These are phyloP conservation scores for Tragulus kanchil DNA, from an alignment of 2,113 vertebrate species.

Conservation along the genomic window DNA sequence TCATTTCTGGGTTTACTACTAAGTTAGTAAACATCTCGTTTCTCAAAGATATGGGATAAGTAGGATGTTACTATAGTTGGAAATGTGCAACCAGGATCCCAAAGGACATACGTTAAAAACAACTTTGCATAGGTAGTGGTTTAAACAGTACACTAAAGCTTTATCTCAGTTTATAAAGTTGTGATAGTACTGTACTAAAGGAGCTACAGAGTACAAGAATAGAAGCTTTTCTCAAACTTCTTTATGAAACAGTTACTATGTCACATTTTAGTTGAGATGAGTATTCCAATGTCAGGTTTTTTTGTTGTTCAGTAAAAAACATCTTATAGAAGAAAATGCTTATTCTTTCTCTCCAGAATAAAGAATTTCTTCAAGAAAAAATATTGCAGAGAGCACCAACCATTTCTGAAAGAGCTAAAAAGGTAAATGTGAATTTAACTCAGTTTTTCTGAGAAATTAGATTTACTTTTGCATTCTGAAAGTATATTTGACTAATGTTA, in stretches of 20 bases:
- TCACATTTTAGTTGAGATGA: background rate
- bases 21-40: conserved; percentile 14
- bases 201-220: background rate
- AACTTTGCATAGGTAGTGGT: background rate
- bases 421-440: conserved; percentile 86
- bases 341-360: conserved; percentile 89
- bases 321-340: conserved; percentile 42
- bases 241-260: background rate
- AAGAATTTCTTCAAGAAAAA: conserved; percentile 97
- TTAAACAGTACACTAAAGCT: background rate
- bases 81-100: background rate
- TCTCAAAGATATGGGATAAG: background rate
- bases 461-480: background rate
- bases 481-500: background rate
- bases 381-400: conserved; percentile 96
- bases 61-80: background rate
- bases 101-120: background rate
- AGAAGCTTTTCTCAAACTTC: background rate
- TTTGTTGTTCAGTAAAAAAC: background rate
- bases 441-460: background rate
- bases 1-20: conserved; percentile 30
- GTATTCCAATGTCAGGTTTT: background rate
- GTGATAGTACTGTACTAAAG: background rate
- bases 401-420: conserved; percentile 96
- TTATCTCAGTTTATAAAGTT: background rate